These are phyloP conservation scores for Anguilla japonica DNA, from an alignment of 2,113 vertebrate species.

Conservation along the genomic window DNA sequence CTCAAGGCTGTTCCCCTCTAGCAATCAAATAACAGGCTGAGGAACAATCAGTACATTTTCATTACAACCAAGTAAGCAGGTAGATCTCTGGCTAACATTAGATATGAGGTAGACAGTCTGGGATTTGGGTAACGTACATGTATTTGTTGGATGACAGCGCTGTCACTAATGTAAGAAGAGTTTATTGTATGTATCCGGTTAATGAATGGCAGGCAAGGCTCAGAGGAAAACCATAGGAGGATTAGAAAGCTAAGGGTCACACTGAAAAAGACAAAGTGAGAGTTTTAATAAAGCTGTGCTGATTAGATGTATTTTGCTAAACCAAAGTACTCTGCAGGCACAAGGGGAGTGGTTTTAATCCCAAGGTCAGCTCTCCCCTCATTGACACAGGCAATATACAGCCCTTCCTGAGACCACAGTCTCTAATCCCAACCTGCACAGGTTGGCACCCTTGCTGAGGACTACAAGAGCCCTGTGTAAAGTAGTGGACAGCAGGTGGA, in stretches of 20 bases:
- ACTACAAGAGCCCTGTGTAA: neutral
- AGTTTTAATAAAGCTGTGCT: slow-evolving; percentile 16
- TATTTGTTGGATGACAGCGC: neutral
- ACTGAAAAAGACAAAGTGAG: slow-evolving; percentile 16
- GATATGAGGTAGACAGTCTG: neutral
- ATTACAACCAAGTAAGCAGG: too few relatives aligned
- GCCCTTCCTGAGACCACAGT: neutral
- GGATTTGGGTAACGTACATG: neutral
- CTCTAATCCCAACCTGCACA: neutral
- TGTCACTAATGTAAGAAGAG: neutral
- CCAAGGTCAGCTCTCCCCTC: neutral
- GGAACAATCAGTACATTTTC: neutral
- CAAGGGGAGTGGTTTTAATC: neutral
- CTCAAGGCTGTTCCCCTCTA: neutral
- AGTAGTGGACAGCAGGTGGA: neutral
- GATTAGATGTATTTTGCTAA: slow-evolving; percentile 8
- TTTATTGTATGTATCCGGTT: neutral
- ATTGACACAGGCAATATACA: neutral
- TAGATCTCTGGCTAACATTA: neutral
- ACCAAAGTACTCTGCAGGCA: neutral
- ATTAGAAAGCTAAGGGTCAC: neutral
- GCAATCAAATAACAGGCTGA: neutral
- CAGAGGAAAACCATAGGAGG: neutral
- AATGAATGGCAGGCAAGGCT: neutral
- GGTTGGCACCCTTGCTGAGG: neutral